Conservation (phyloP, 2,888 invertebrate genomes). For the Tromatobia lineatoria region DNA sequence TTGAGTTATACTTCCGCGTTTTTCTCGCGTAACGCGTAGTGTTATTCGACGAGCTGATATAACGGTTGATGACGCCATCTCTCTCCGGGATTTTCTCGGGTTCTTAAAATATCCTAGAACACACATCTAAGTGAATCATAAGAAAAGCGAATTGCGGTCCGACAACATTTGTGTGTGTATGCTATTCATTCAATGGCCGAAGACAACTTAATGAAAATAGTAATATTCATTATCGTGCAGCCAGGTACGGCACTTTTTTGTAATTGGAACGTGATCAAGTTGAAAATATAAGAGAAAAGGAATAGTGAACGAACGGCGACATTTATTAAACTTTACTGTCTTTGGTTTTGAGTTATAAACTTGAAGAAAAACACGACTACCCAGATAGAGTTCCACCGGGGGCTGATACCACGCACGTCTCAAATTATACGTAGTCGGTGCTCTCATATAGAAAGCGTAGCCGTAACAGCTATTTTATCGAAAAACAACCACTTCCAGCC, state of each 20-base stretch:
- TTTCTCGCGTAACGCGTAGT: not conserved
- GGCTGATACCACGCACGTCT: slow-evolving; percentile 77
- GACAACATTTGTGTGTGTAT: not conserved
- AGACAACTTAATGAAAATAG: not conserved
- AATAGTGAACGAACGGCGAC: not conserved
- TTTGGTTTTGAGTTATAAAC: not conserved
- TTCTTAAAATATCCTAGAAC: slow-evolving; percentile 51
- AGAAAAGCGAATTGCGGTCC: not conserved
- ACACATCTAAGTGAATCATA: slow-evolving; percentile 15
- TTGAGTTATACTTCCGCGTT: not conserved
- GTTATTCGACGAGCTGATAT: slow-evolving; percentile 24
- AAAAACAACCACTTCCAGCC: not conserved
- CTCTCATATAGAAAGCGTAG: slow-evolving; percentile 74
- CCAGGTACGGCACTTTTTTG: not conserved
- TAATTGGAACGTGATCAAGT: not conserved
- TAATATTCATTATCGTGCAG: no score
- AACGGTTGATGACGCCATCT: slow-evolving; percentile 42
- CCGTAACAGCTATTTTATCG: slow-evolving; percentile 24
- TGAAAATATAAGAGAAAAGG: not conserved
- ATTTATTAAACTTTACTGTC: not conserved
- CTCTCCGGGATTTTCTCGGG: slow-evolving; percentile 31
- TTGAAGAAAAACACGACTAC: slow-evolving; percentile 51
- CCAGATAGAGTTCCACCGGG: slow-evolving; percentile 73
- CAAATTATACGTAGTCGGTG: slow-evolving; percentile 76
- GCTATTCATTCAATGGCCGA: not conserved